Evolutionary conservation across 2,888 invertebrate genomes (phyloP).

Genomic region (Acleris sparsana): DNA sequence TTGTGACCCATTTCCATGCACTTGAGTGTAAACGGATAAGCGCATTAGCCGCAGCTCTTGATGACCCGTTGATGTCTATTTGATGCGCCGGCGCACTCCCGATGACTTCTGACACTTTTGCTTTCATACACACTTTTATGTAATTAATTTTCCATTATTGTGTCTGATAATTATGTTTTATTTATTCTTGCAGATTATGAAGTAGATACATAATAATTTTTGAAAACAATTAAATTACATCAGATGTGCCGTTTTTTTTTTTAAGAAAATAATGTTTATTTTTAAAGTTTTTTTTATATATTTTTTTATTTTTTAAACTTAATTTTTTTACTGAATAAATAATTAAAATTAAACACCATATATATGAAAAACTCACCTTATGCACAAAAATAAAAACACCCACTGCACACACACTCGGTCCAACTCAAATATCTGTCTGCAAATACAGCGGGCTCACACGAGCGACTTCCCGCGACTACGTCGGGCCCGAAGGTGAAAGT

Average conservation of each 20-base stretch:
- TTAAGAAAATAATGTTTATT: background rate
- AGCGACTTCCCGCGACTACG: constrained; percentile 70
- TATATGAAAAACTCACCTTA: constrained; percentile 64
- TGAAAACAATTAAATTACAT: too few relatives aligned
- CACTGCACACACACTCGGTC: constrained; percentile 52
- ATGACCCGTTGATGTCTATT: constrained; percentile 67
- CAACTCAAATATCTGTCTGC: constrained; percentile 47
- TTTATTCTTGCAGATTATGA: too few relatives aligned
- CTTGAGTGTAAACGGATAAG: background rate
- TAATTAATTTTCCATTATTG: background rate
- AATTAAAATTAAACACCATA: background rate
- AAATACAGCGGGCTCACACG: constrained; percentile 61
- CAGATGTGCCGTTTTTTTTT: too few relatives aligned
- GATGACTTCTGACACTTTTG: constrained; percentile 6
- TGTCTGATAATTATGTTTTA: too few relatives aligned
- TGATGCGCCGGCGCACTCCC: constrained; percentile 45
- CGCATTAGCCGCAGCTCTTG: constrained; percentile 10
- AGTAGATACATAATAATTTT: too few relatives aligned
- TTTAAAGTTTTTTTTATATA: background rate
- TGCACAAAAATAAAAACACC: constrained; percentile 63
- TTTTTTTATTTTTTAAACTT: too few relatives aligned
- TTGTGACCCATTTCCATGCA: background rate
- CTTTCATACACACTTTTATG: constrained; percentile 3
- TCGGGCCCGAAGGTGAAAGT: constrained; percentile 74
- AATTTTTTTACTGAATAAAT: too few relatives aligned